Evolutionary conservation across 1,140 invertebrate genomes (phyloP).

Genomic region (Drosophila orena): DNA sequence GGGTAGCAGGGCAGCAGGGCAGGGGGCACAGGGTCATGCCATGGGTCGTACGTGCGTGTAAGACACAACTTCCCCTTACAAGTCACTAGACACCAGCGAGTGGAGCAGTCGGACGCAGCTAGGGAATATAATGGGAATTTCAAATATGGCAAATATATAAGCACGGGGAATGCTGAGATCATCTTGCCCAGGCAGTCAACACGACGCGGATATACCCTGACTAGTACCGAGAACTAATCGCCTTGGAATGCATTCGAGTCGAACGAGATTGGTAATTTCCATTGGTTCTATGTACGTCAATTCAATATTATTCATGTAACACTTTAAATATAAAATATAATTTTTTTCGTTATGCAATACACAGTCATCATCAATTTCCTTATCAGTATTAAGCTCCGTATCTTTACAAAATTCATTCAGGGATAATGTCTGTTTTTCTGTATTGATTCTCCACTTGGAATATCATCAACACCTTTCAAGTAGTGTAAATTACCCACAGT

Average conservation of each 20-base stretch:
- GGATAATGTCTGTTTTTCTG: no score
- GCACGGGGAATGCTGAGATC: conserved; percentile 20
- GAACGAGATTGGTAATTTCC: no score
- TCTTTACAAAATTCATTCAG: no score
- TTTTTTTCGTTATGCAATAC: no score
- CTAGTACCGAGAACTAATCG: not conserved
- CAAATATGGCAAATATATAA: conserved; percentile 69
- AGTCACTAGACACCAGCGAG: conserved; percentile 9
- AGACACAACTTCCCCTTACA: conserved; percentile 74
- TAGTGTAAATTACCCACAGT: conserved; percentile 3
- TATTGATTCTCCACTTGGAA: no score
- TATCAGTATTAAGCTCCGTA: no score
- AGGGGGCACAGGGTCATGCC: conserved; percentile 37
- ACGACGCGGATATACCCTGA: conserved; percentile 25
- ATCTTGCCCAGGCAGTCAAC: not conserved
- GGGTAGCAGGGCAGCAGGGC: not conserved
- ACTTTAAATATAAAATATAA: no score
- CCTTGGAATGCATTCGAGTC: not conserved
- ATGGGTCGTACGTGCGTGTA: conserved; percentile 71
- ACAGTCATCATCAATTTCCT: no score
- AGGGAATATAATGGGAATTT: conserved; percentile 66
- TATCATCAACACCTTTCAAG: not conserved
- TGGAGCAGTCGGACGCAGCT: conserved; percentile 12
- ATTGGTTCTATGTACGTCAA: not conserved
- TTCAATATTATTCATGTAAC: not conserved